Base-by-base conservation (phyloP, 2,888 invertebrate species). In the Patella depressa region DNA sequence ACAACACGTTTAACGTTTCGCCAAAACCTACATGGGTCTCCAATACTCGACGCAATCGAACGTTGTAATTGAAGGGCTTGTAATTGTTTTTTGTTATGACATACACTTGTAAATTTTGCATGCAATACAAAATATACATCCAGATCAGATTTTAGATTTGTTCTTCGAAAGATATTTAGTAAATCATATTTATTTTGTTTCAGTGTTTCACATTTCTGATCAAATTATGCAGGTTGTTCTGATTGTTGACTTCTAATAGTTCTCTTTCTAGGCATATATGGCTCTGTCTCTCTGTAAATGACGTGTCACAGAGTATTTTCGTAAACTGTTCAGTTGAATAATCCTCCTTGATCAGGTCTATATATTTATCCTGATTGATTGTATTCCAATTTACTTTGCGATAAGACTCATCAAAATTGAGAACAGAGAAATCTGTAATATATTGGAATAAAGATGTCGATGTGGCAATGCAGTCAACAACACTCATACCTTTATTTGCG, bases 401-500 rank as follows among this genome's bases (percentile, higher is more conserved):
- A 65, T 65, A 19, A 65, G 65, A 65, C 65, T 19, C 19, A 15
- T 65, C 65, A 15, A 65, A 3, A 17, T 65, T 19, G 9, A 65
- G 65, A n/a, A 65, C 17, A 45, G 45, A n/a, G 19, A 65, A 65
- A 19, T 65, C 65, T 9, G 19, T 4, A 19, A 65, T 65, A 65
- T 65, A 65, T 17, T 65, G 19, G 17, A 15, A 65, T 19, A 65
- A 65, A 19, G 65, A 12, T n/a, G 17, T 65, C 1, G 65, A 15
- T 11, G 12, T 19, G 11, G 65, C 65, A 65, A 65, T 15, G 19
- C 19, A 65, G 65, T 65, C 65, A 2, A 65, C 65, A 19, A 12
- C 65, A 65, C 65, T 65, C 65, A 19, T 65, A 65, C 65, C 65
- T 65, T 19, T 15, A 19, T 65, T 65, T 17, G 65, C 65, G n/a